Evolutionary conservation across 2,113 vertebrate genomes (phyloP).

Genomic region (Onychorhynchus coronatus): DNA sequence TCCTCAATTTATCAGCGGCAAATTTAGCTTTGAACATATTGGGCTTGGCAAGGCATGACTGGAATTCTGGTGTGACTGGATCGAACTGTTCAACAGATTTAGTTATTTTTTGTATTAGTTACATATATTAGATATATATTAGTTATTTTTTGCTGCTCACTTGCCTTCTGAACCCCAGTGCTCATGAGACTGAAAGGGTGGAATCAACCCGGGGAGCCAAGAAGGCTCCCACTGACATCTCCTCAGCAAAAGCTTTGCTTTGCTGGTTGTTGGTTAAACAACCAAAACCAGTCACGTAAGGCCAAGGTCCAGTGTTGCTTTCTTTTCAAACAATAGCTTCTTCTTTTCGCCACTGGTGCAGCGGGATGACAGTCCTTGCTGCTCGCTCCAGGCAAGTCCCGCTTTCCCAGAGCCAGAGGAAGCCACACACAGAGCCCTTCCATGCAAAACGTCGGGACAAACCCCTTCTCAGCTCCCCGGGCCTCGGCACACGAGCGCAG

Average conservation of each 20-base stretch:
- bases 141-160: neutral
- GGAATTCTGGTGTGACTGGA: neutral
- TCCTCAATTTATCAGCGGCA: neutral
- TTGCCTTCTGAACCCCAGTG: neutral
- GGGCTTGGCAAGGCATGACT: neutral
- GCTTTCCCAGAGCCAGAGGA: neutral
- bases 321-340: neutral
- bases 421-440: neutral
- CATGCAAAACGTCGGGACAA: neutral
- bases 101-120: neutral
- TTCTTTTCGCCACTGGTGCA: neutral
- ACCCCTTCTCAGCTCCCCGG: neutral
- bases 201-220: neutral
- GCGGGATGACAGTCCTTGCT: neutral
- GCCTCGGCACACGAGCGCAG: neutral
- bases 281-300: neutral
- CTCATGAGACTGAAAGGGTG: neutral
- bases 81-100: neutral
- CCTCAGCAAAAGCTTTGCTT: neutral
- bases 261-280: neutral
- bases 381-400: neutral
- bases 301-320: neutral
- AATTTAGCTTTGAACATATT: neutral
- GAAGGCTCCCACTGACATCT: neutral
- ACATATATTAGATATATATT: neutral